phyloP scores from a whole-genome alignment of 1,140 invertebrate genomes.

The Platorchestia sp. region DNA sequence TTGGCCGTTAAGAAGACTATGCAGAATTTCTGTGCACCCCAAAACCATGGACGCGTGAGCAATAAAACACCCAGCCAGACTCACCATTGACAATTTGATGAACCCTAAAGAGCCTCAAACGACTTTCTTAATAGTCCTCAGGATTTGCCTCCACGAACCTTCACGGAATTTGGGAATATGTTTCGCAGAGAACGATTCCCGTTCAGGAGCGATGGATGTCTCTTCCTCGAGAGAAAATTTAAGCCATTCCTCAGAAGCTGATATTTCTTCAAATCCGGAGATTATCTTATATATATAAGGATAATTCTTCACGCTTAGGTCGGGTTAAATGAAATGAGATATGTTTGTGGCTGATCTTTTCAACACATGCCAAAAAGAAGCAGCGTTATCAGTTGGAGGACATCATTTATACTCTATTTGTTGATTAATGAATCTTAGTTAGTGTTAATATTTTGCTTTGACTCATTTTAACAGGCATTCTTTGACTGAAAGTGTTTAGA shows the following conservation, averaged over 20 bases:
- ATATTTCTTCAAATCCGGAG: neutral
- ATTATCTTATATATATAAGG: neutral
- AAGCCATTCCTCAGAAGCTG: neutral
- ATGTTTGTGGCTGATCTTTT: too few species aligned
- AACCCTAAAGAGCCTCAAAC: slow-evolving; percentile 4
- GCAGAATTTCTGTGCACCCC: neutral
- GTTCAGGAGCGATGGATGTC: neutral
- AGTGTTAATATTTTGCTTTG: too few species aligned
- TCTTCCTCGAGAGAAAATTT: neutral
- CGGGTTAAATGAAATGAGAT: neutral
- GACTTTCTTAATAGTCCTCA: neutral
- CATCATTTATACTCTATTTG: too few species aligned
- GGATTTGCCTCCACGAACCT: neutral
- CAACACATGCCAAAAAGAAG: too few species aligned
- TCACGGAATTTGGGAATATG: neutral
- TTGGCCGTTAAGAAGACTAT: neutral
- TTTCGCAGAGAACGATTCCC: neutral
- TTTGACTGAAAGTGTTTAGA: too few species aligned
- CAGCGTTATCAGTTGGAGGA: too few species aligned
- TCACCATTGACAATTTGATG: slow-evolving; percentile 35
- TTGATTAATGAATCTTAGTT: too few species aligned
- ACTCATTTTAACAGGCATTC: too few species aligned
- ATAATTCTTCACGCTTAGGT: neutral
- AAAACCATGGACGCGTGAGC: neutral
- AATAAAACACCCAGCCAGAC: slow-evolving; percentile 3